These are phyloP conservation scores for Chrysolina haemoptera DNA, from an alignment of 2,888 invertebrate genomes.

Conservation along the genomic window DNA sequence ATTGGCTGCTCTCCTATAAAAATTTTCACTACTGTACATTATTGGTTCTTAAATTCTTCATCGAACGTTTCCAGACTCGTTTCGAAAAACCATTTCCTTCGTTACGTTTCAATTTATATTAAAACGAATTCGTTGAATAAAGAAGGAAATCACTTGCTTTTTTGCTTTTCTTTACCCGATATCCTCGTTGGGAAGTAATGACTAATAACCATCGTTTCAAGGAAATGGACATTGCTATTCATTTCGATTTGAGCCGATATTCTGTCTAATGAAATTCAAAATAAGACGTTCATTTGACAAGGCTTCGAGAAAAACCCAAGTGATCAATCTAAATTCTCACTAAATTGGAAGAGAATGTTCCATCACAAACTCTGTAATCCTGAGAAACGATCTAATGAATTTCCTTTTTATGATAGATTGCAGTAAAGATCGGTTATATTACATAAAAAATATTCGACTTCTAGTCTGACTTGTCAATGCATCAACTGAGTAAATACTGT, in stretches of 20 bases:
- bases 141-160: neutral
- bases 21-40: neutral
- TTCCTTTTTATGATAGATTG: neutral
- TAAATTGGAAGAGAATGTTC: neutral
- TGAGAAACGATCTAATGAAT: neutral
- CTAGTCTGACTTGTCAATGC: neutral
- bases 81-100: conserved; percentile 1
- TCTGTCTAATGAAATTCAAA: neutral
- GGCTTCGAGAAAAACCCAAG: neutral
- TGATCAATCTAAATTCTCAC: conserved; percentile 1
- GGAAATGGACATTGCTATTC: neutral
- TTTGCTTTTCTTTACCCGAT: neutral
- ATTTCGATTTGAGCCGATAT: neutral
- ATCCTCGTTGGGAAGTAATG: neutral
- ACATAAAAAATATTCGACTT: neutral
- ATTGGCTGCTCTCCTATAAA: neutral
- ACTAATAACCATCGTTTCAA: neutral
- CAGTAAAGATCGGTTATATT: neutral
- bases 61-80: neutral
- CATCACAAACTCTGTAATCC: neutral
- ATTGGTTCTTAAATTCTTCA: neutral
- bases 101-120: neutral
- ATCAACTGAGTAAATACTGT: neutral
- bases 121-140: neutral
- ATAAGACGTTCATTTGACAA: neutral